Percentiles rank a stretch among this genome's conserved stretches.
Conservation (phyloP, 2,888 invertebrate species). For the Crioceris asparagi region DNA sequence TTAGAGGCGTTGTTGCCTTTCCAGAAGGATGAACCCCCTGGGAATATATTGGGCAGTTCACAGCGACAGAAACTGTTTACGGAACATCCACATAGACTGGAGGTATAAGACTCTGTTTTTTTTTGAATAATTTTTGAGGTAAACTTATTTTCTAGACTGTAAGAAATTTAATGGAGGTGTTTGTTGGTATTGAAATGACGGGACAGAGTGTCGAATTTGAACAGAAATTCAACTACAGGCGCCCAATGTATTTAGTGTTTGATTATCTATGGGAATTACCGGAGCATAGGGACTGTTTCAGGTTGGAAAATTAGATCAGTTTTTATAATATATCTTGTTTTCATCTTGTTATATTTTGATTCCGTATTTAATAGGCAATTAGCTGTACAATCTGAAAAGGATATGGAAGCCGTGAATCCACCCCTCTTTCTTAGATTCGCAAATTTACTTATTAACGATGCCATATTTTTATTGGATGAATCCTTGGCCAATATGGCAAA, state of each 20-base stretch:
- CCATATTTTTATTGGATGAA: conserved; percentile 89
- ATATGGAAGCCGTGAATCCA: conserved; percentile 83
- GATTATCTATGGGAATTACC: conserved; percentile 80
- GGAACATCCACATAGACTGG: conserved; percentile 60
- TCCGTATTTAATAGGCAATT: conserved; percentile 52
- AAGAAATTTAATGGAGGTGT: conserved; percentile 73
- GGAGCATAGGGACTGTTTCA: conserved; percentile 66
- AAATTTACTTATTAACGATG: conserved; percentile 95
- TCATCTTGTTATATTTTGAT: conserved; percentile 4
- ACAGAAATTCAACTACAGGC: conserved; percentile 91
- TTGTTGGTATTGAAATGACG: conserved; percentile 96
- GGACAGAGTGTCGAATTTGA: conserved; percentile 93
- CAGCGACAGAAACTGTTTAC: conserved; percentile 66
- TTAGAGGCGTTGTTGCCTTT: conserved; percentile 76
- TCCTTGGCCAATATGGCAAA: conserved; percentile 83
- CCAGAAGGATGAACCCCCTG: conserved; percentile 45
- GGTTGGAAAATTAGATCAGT: conserved; percentile 41
- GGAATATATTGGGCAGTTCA: conserved; percentile 41
- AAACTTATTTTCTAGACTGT: conserved; percentile 54
- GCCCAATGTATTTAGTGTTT: conserved; percentile 91
- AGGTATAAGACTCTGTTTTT: too few species aligned
- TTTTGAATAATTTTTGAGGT: too few species aligned
- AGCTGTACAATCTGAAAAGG: conserved; percentile 68
- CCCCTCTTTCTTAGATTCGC: conserved; percentile 90
- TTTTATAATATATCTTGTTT: background rate